phyloP scores from a whole-genome alignment of 1,140 invertebrate species.

The Tetraneura akinire region DNA sequence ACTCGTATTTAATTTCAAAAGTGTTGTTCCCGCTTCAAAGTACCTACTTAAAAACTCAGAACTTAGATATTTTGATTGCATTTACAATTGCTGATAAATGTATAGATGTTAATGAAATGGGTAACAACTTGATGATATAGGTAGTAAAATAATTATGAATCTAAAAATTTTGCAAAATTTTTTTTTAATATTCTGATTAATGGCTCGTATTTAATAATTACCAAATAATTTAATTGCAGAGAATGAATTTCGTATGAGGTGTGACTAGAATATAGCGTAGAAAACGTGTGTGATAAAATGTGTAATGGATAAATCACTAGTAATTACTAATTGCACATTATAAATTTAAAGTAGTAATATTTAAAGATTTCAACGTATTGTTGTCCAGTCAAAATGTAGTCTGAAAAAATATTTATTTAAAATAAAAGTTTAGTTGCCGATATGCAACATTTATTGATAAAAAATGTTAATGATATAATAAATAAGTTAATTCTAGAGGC shows the following conservation, averaged over 20 bases:
- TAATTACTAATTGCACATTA: not conserved
- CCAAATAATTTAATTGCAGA: too few species aligned
- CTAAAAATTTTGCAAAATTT: too few species aligned
- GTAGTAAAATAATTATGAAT: too few species aligned
- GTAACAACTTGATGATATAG: too few species aligned
- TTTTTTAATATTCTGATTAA: too few species aligned
- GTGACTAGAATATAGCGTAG: not conserved
- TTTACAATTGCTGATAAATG: too few species aligned
- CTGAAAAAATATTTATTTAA: not conserved
- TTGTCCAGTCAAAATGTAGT: not conserved
- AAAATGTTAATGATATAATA: not conserved
- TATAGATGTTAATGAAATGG: too few species aligned
- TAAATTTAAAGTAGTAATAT: not conserved
- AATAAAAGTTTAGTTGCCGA: not conserved
- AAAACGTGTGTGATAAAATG: not conserved
- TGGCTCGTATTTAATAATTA: too few species aligned
- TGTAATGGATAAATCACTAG: not conserved
- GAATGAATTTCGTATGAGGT: not conserved
- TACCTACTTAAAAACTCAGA: too few species aligned
- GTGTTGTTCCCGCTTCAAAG: too few species aligned
- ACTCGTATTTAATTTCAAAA: too few species aligned
- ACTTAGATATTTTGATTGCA: too few species aligned
- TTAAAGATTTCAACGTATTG: not conserved
- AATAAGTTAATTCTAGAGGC: not conserved
- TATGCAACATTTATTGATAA: not conserved